Evolutionary conservation across 2,113 vertebrate species (phyloP).

Genomic region (Odontesthes bonariensis): DNA sequence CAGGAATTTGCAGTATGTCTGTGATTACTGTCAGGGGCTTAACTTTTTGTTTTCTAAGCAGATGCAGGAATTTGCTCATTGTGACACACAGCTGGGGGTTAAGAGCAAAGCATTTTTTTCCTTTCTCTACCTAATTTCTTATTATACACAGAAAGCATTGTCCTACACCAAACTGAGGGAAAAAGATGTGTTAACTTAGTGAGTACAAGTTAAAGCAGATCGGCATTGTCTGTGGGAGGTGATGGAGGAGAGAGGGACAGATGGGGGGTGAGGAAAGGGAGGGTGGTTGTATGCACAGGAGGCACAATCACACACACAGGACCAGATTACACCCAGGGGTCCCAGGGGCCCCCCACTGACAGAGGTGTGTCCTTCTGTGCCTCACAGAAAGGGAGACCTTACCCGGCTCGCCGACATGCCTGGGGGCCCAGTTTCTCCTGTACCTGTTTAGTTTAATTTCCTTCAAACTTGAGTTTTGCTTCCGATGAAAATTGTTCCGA

Average conservation of each 20-base stretch:
- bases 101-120: conserved; percentile 23
- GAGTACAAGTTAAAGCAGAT: conserved; percentile 46
- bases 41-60: conserved; percentile 51
- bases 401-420: conserved; percentile 37
- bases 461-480: conserved; percentile 20
- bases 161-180: conserved; percentile 20
- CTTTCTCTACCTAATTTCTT: conserved; percentile 6
- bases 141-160: conserved; percentile 38
- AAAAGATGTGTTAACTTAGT: not conserved
- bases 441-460: conserved; percentile 29
- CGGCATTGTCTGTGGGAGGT: conserved; percentile 61
- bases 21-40: conserved; percentile 53
- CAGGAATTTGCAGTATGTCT: conserved; percentile 63
- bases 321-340: conserved; percentile 65
- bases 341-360: conserved; percentile 51
- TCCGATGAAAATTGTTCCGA: conserved; percentile 18
- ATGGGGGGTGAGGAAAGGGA: not conserved
- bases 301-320: conserved; percentile 41
- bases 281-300: conserved; percentile 27
- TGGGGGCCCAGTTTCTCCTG: conserved; percentile 14
- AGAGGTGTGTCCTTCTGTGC: conserved; percentile 62
- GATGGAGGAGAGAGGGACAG: conserved; percentile 43
- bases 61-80: conserved; percentile 43
- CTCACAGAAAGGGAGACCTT: conserved; percentile 53
- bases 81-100: conserved; percentile 42